These are phyloP conservation scores for Pithys albifrons DNA, from an alignment of 2,113 vertebrate genomes.

Conservation along the genomic window DNA sequence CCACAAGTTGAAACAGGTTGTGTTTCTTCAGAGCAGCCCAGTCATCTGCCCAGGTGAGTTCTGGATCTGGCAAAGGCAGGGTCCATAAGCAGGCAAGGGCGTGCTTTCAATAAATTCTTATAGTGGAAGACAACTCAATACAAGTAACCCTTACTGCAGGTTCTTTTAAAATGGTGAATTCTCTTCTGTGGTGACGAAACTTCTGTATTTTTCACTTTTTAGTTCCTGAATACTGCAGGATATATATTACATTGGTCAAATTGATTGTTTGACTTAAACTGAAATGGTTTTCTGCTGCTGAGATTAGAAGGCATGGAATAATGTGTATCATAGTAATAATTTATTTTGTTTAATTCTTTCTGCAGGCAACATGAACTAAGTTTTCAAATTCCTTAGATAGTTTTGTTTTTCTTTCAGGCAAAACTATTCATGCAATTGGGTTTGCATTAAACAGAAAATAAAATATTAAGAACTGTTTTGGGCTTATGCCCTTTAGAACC, in stretches of 20 bases:
- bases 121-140: neutral
- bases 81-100: neutral
- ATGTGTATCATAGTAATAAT: neutral
- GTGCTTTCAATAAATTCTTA: neutral
- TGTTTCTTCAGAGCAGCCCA: neutral
- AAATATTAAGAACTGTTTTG: neutral
- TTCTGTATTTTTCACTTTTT: neutral
- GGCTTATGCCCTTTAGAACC: neutral
- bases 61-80: neutral
- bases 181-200: neutral
- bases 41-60: neutral
- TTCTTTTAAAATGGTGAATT: neutral
- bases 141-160: neutral
- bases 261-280: neutral
- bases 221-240: neutral
- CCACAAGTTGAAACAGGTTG: neutral
- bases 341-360: slow-evolving; percentile 11
- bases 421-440: neutral
- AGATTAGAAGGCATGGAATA: neutral
- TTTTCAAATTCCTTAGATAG: neutral
- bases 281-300: neutral
- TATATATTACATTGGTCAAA: neutral
- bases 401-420: neutral
- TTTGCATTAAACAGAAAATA: neutral
- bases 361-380: neutral